Evolutionary conservation across 1,140 invertebrate species (phyloP).

Genomic region (Brachionus rubens): DNA sequence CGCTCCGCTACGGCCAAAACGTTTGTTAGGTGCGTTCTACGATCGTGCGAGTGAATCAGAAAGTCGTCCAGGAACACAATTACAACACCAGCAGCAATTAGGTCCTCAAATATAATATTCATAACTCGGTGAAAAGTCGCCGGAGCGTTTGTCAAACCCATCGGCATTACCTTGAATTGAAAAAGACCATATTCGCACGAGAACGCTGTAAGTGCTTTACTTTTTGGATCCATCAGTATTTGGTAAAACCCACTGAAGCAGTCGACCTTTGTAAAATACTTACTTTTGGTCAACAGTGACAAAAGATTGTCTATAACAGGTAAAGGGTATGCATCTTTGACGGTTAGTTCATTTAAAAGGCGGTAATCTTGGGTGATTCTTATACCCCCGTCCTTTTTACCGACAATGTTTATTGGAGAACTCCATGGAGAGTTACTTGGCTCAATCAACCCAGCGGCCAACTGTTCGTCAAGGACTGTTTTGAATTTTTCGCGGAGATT

Average conservation of each 20-base stretch:
- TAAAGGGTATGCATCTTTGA: background rate
- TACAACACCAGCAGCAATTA: background rate
- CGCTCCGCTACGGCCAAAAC: background rate
- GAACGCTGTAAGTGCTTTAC: background rate
- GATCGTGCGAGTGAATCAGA: background rate
- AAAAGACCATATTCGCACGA: slow-evolving; percentile 21
- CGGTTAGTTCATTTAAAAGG: too few species aligned
- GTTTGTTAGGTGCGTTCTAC: background rate
- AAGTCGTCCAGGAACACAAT: background rate
- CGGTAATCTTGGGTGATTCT: too few species aligned
- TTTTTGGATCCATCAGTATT: background rate
- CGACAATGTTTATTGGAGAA: too few species aligned
- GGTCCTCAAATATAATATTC: slow-evolving; percentile 47
- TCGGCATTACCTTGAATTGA: slow-evolving; percentile 55
- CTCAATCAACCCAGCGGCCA: too few species aligned
- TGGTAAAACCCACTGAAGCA: background rate
- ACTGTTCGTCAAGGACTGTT: too few species aligned
- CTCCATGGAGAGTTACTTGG: too few species aligned
- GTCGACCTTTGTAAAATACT: slow-evolving; percentile 20
- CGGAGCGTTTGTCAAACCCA: slow-evolving; percentile 57
- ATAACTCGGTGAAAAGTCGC: slow-evolving; percentile 55
- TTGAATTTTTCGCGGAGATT: too few species aligned
- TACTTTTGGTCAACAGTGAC: background rate
- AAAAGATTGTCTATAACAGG: slow-evolving; percentile 25
- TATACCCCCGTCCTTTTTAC: too few species aligned